phyloP scores from a whole-genome alignment of 2,888 invertebrate species.

The Caenorhabditis afra region DNA sequence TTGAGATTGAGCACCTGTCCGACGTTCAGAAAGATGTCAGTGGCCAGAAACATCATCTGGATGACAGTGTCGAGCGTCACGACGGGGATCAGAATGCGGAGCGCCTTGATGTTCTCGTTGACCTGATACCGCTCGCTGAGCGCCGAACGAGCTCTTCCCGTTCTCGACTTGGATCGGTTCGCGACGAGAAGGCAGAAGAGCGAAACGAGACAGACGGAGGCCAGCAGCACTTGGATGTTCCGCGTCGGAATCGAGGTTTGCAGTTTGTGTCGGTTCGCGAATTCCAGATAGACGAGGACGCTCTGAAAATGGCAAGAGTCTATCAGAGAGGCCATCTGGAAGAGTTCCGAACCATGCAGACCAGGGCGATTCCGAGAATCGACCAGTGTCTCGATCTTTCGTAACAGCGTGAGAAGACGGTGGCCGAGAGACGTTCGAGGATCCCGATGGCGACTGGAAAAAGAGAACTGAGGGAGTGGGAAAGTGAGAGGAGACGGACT shows the following conservation, averaged over 20 bases:
- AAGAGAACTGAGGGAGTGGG: neutral
- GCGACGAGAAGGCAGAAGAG: conserved; percentile 38
- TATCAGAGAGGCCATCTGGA: neutral
- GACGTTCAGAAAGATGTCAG: conserved; percentile 32
- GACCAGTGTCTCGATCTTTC: conserved; percentile 53
- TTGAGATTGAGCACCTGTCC: conserved; percentile 51
- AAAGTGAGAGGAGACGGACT: conserved; percentile 9
- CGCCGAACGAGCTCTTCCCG: conserved; percentile 23
- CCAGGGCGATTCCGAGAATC: conserved; percentile 19
- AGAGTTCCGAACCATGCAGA: conserved; percentile 6
- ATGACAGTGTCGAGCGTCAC: conserved; percentile 35
- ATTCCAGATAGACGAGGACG: conserved; percentile 36
- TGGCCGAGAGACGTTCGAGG: conserved; percentile 53
- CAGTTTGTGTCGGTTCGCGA: conserved; percentile 30
- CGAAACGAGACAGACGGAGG: conserved; percentile 17
- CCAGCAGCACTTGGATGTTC: conserved; percentile 45
- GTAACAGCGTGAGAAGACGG: conserved; percentile 41
- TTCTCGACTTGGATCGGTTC: conserved; percentile 37
- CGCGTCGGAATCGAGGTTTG: conserved; percentile 32
- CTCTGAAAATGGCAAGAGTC: conserved; percentile 11
- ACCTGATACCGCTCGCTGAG: conserved; percentile 51
- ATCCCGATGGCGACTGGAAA: conserved; percentile 46
- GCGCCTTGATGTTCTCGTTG: conserved; percentile 43
- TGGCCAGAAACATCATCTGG: conserved; percentile 45
- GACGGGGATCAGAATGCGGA: conserved; percentile 41